Percentiles rank a stretch among this genome's conserved stretches.
These are phyloP conservation scores for Enteromius anoplus DNA, from an alignment of 2,797 vertebrate genomes.

Conservation along the genomic window DNA sequence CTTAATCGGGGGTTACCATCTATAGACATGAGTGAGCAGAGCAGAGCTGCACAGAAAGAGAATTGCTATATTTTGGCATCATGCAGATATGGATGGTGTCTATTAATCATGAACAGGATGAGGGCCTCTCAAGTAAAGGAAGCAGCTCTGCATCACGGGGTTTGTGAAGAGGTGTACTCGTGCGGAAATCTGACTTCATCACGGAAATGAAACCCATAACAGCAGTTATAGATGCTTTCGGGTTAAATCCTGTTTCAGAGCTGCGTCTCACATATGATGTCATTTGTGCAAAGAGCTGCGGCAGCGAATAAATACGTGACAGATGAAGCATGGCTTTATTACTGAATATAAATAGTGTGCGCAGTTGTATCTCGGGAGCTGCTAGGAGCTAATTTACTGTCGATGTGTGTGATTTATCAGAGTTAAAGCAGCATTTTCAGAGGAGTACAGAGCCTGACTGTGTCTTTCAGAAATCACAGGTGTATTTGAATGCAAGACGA, in stretches of 20 bases:
- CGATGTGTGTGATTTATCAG: neutral
- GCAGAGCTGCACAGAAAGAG: conserved; percentile 1
- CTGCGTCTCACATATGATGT: conserved; percentile 14
- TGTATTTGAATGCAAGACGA: neutral
- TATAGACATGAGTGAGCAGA: conserved; percentile 3
- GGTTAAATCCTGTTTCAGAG: neutral
- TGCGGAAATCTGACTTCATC: neutral
- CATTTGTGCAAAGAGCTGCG: neutral
- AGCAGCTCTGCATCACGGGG: conserved; percentile 12
- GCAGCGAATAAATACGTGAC: neutral
- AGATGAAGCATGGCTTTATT: conserved; percentile 14
- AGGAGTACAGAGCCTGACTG: neutral
- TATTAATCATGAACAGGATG: conserved; percentile 30
- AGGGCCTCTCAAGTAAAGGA: conserved; percentile 11
- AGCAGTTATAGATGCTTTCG: neutral
- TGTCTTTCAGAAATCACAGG: neutral
- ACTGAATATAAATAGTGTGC: neutral
- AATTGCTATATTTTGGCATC: conserved; percentile 2
- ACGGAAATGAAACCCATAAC: conserved; percentile 29
- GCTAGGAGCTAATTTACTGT: neutral
- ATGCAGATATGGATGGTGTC: conserved; percentile 5
- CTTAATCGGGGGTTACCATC: neutral
- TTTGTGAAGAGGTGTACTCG: neutral
- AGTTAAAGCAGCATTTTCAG: conserved; percentile 3
- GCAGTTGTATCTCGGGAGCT: neutral